Base-by-base conservation (phyloP, 2,797 vertebrate genomes). In the Psittacula derbiana region DNA sequence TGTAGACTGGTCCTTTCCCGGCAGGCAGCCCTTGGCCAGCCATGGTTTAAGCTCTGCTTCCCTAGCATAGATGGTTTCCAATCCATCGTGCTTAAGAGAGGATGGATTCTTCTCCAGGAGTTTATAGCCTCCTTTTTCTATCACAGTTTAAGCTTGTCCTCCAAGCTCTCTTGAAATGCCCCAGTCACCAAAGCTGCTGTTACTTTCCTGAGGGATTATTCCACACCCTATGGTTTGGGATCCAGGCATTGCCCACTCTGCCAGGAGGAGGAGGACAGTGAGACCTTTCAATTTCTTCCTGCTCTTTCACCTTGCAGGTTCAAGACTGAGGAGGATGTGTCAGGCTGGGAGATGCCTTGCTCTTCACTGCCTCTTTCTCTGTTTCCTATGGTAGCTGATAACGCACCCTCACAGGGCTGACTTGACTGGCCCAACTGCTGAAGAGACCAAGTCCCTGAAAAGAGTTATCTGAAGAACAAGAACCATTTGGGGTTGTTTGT, bases 251-350 rank as follows among this genome's bases (percentile, higher is more conserved):
- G 46, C 41, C 52, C 0, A 1, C 30, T 71, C 30, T 19, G 20
- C 30, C 1, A 0, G 25, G 49, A 58, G 0, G 2, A 52, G 16
- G 36, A 73, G 7, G 40, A 5, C 28, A 49, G 21, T 8, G 31
- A 72, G 33, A 69, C 65, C 16, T 80, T 84, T 21, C 40, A 2
- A 5, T 49, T 67, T 60, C 44, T 53, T 84, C 43, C 41, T 66
- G 19, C 23, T 83, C 28, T 49, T 58, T 46, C 55, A 62, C 15
- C 16, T 86, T 62, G 33, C n/a, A 53, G 24, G 27, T 44, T 88
- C 31, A 11, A 13, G 57, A 10, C 40, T 43, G n/a, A 74, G n/a
- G n/a, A 79, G 7, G 49, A 43, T 47, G 31, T 43, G 11, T 47
- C 4, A 8, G 41, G 13, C 58, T 78, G 67, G 58, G 49, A 21